These are phyloP conservation scores for Drosophila parthenogenetica DNA, from an alignment of 2,888 invertebrate species.

Conservation along the genomic window DNA sequence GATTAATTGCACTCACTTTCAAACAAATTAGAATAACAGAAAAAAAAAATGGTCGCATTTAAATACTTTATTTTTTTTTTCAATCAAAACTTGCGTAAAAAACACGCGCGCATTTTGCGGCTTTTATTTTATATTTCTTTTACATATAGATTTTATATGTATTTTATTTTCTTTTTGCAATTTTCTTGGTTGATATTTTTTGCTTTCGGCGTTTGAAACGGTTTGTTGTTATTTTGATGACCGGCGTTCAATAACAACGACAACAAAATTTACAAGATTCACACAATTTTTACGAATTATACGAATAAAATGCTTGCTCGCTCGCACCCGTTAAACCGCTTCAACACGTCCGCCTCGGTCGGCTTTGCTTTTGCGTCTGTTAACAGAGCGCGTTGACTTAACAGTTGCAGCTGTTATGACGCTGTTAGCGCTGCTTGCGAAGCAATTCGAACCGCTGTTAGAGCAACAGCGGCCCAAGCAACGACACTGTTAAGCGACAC, in stretches of 20 bases:
- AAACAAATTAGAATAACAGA: slow-evolving; percentile 41
- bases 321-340: slow-evolving; percentile 46
- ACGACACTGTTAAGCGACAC: slow-evolving; percentile 21
- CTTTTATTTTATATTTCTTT: slow-evolving; percentile 5
- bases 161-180: not conserved
- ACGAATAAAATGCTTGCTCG: slow-evolving; percentile 16
- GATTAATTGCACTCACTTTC: slow-evolving; percentile 26
- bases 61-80: slow-evolving; percentile 9
- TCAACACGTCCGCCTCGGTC: slow-evolving; percentile 49
- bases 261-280: slow-evolving; percentile 30
- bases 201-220: not conserved
- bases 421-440: not conserved
- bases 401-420: slow-evolving; percentile 34
- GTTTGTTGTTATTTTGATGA: not conserved
- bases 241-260: slow-evolving; percentile 38
- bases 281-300: slow-evolving; percentile 35
- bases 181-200: slow-evolving; percentile 7
- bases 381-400: slow-evolving; percentile 38
- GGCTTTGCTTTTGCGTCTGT: slow-evolving; percentile 59
- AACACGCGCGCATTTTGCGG: slow-evolving; percentile 59
- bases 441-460: slow-evolving; percentile 29
- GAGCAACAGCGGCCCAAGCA: slow-evolving; percentile 32
- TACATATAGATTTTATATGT: not conserved
- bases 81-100: slow-evolving; percentile 20
- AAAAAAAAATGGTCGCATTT: slow-evolving; percentile 37